These are phyloP conservation scores for Tapirus indicus DNA, from an alignment of 2,797 vertebrate species.

Conservation along the genomic window DNA sequence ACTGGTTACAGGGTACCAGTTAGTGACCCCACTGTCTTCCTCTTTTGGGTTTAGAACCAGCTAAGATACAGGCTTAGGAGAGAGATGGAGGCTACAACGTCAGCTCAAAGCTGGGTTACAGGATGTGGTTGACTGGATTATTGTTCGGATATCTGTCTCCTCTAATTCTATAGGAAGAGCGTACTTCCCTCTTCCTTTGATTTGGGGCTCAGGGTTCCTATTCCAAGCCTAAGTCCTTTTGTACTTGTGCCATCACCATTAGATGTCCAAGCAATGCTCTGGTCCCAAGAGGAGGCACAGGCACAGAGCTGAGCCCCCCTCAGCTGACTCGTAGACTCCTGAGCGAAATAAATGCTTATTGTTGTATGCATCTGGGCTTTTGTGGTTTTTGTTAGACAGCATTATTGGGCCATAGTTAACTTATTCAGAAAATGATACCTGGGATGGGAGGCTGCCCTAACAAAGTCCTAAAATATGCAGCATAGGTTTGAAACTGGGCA, in stretches of 20 bases:
- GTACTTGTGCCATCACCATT: accelerated
- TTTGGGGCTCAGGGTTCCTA: background rate
- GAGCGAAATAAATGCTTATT: background rate
- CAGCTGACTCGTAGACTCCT: accelerated
- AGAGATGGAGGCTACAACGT: background rate
- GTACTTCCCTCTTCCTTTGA: background rate
- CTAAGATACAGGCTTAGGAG: background rate
- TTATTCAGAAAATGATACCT: background rate
- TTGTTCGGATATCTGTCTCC: background rate
- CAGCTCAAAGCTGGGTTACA: background rate
- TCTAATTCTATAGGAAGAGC: accelerated
- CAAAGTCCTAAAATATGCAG: background rate
- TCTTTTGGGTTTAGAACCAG: background rate
- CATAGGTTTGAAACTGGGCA: background rate
- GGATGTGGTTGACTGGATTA: background rate
- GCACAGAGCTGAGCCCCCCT: no score
- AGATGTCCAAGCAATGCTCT: background rate
- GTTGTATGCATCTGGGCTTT: background rate
- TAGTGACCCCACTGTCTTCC: background rate
- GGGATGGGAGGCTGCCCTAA: background rate
- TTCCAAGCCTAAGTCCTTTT: background rate
- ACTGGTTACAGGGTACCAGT: background rate
- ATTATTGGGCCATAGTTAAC: background rate
- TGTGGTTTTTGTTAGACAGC: background rate
- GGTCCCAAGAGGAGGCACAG: background rate